Evolutionary conservation across 2,888 invertebrate genomes (phyloP).

Genomic region (Drosophila buzzatii): DNA sequence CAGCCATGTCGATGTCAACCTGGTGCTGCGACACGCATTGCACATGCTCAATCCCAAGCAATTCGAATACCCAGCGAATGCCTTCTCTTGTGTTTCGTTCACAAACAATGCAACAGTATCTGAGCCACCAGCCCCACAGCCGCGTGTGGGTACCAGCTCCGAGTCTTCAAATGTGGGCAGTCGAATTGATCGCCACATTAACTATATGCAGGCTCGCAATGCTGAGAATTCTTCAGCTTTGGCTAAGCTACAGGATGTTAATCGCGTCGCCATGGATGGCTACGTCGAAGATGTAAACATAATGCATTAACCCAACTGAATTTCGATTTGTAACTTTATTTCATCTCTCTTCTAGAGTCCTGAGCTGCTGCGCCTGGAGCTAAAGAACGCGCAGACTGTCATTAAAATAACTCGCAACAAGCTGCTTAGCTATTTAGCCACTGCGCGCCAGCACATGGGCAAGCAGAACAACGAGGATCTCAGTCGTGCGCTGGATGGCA

Average conservation of each 20-base stretch:
- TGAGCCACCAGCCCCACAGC: conserved; percentile 3
- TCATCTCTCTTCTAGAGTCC: conserved; percentile 82
- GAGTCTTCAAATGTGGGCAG: conserved; percentile 44
- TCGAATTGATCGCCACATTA: conserved; percentile 76
- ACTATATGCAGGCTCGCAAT: conserved; percentile 76
- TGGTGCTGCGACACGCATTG: conserved; percentile 88
- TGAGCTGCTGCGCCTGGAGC: conserved; percentile 84
- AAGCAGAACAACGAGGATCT: conserved; percentile 74
- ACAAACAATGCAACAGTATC: conserved; percentile 13
- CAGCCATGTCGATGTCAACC: conserved; percentile 87
- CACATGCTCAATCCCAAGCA: conserved; percentile 85
- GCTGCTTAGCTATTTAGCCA: conserved; percentile 84
- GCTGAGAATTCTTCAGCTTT: conserved; percentile 76
- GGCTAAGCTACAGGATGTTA: conserved; percentile 74
- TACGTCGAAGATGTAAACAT: conserved; percentile 84
- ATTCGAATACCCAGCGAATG: conserved; percentile 83
- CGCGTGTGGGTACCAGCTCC: conserved; percentile 44
- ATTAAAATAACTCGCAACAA: conserved; percentile 85
- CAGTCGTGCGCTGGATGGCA: conserved; percentile 85
- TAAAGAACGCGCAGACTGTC: conserved; percentile 85
- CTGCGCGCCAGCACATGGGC: conserved; percentile 83
- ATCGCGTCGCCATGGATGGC: conserved; percentile 84
- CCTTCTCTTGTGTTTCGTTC: conserved; percentile 79
- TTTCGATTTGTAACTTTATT: neutral
- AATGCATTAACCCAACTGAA: neutral